These are phyloP conservation scores for Dioctria linearis DNA, from an alignment of 2,888 invertebrate species.

Conservation along the genomic window DNA sequence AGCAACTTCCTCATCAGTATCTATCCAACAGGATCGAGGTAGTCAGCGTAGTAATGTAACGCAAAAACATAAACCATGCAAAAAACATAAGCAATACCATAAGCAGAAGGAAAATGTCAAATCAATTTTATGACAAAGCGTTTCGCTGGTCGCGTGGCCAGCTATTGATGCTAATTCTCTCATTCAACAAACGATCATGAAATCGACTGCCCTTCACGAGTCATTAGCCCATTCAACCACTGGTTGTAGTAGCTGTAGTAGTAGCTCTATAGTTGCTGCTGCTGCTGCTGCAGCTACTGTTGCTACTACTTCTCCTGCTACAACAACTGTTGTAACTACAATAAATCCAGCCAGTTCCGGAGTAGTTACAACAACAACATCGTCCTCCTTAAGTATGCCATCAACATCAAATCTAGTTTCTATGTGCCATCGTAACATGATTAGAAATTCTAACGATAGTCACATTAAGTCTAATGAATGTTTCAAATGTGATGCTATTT, in stretches of 20 bases:
- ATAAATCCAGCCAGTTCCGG: conserved; percentile 54
- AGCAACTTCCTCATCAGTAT: conserved; percentile 46
- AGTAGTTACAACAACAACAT: conserved; percentile 42
- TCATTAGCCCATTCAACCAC: conserved; percentile 49
- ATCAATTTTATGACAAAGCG: conserved; percentile 71
- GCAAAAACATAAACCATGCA: conserved; percentile 10
- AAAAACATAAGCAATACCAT: conserved; percentile 46
- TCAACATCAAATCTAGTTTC: conserved; percentile 50
- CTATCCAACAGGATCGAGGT: conserved; percentile 9
- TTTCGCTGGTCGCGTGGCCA: conserved; percentile 72
- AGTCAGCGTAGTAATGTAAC: not conserved
- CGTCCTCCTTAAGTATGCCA: conserved; percentile 53
- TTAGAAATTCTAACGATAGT: conserved; percentile 21
- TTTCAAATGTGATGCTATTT: conserved; percentile 67
- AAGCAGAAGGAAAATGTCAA: conserved; percentile 64
- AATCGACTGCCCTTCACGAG: conserved; percentile 68
- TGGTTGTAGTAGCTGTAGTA: conserved; percentile 37
- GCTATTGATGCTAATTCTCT: conserved; percentile 70
- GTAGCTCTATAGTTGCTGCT: conserved; percentile 40
- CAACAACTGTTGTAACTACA: conserved; percentile 55
- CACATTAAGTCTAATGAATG: conserved; percentile 60
- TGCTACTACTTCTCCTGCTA: not conserved
- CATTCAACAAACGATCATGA: conserved; percentile 70
- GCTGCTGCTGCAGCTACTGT: too few species aligned
- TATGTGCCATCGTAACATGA: conserved; percentile 51